These are phyloP conservation scores for Chloroceryle aenea DNA, from an alignment of 2,113 vertebrate species.

Conservation along the genomic window DNA sequence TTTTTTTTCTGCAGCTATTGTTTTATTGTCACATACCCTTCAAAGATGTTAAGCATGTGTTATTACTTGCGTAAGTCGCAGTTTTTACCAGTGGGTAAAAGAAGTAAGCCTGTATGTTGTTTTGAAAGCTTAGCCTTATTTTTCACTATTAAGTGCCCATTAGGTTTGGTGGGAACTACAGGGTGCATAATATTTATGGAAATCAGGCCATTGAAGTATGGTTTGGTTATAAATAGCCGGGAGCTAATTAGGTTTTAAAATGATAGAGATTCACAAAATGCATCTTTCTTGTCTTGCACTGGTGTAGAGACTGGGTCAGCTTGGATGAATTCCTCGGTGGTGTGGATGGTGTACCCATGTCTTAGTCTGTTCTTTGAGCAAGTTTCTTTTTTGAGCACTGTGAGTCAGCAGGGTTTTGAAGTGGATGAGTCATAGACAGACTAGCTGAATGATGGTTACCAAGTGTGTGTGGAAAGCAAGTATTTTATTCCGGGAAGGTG, in stretches of 20 bases:
- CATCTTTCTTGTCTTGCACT: background rate
- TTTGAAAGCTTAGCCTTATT: background rate
- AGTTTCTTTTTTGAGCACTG: constrained; percentile 33
- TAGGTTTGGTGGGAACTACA: background rate
- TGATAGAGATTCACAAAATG: background rate
- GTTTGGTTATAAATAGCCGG: constrained; percentile 37
- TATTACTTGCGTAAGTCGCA: background rate
- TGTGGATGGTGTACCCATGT: fast-evolving
- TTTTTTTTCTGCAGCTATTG: background rate
- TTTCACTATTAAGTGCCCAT: background rate
- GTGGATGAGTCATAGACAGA: constrained; percentile 51
- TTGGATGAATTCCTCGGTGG: background rate
- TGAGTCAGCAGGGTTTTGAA: constrained; percentile 66
- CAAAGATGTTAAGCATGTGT: background rate
- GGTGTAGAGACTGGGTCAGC: background rate
- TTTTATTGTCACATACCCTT: background rate
- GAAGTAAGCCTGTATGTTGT: background rate
- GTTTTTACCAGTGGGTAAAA: background rate
- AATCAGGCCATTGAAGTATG: background rate
- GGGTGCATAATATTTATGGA: background rate
- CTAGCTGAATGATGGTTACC: constrained; percentile 47
- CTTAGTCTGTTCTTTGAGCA: background rate
- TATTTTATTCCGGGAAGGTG: constrained; percentile 59
- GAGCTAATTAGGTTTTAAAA: constrained; percentile 30
- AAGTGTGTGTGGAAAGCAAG: constrained; percentile 32